phyloP scores from a whole-genome alignment of 2,113 vertebrate species.

The Cavia aperea region DNA sequence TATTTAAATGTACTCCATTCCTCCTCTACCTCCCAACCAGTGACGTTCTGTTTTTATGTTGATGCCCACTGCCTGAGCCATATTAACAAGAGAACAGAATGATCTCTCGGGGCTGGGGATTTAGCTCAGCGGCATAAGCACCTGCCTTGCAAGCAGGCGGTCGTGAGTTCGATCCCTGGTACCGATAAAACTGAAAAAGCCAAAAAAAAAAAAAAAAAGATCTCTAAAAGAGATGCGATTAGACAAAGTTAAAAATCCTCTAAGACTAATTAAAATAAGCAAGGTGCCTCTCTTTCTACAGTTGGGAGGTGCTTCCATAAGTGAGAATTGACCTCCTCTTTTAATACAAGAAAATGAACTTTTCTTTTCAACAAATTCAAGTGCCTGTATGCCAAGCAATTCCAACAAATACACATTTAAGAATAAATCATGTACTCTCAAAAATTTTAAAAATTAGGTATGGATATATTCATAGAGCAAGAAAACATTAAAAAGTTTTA shows the following conservation, averaged over 20 bases:
- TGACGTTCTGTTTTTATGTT: not conserved
- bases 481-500: not conserved
- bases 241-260: not conserved
- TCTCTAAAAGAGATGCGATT: not conserved
- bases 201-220: not conserved
- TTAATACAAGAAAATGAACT: not conserved
- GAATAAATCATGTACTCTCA: not conserved
- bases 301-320: not conserved
- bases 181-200: too few species aligned
- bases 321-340: not conserved
- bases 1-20: not conserved
- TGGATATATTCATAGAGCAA: not conserved
- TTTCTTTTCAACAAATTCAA: slow-evolving; percentile 24
- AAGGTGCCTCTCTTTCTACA: not conserved
- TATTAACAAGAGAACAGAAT: not conserved
- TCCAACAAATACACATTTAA: not conserved
- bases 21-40: not conserved
- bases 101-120: not conserved
- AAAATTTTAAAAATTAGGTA: not conserved
- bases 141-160: too few species aligned
- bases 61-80: not conserved
- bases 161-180: too few species aligned
- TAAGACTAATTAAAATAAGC: not conserved
- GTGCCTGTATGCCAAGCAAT: not conserved
- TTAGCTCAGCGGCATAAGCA: too few species aligned